Percentiles rank a stretch among this genome's conserved stretches.
These are phyloP conservation scores for Nycteola revayana DNA, from an alignment of 2,888 invertebrate genomes.

Conservation along the genomic window DNA sequence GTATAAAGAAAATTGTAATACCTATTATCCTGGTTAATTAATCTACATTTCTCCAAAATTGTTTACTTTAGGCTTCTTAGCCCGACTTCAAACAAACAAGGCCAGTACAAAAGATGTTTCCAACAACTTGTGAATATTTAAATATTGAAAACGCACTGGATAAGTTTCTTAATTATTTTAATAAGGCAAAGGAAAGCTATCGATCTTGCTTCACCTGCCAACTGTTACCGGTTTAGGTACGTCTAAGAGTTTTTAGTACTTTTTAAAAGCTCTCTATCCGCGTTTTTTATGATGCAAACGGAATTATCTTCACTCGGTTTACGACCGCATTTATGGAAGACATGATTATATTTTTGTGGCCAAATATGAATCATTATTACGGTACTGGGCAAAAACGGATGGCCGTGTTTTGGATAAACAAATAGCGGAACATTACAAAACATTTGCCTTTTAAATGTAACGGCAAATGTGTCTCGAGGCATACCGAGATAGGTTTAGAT, in stretches of 20 bases:
- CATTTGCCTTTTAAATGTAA: no score
- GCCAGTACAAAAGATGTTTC: constrained; percentile 10
- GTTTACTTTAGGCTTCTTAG: no score
- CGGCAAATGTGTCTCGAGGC: no score
- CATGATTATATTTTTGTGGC: constrained; percentile 28
- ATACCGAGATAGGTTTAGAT: no score
- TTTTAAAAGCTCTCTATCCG: constrained; percentile 61
- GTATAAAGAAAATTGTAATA: no score
- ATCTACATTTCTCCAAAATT: no score
- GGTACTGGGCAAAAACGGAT: no score
- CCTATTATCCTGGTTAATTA: no score
- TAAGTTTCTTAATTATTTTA: constrained; percentile 55
- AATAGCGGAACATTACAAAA: no score
- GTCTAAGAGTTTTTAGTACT: constrained; percentile 67
- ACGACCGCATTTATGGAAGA: constrained; percentile 37
- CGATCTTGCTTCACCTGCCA: constrained; percentile 61
- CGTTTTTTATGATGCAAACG: constrained; percentile 46
- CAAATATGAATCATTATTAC: constrained; percentile 13
- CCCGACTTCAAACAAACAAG: no score
- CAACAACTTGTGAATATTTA: constrained; percentile 29
- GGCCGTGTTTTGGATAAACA: no score
- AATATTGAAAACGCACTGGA: constrained; percentile 27
- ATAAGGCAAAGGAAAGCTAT: constrained; percentile 43
- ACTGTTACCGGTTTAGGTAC: constrained; percentile 63
- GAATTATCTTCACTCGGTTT: constrained; percentile 46